Base-by-base conservation (phyloP, 1,140 invertebrate species). In the Doryteuthis pealeii region DNA sequence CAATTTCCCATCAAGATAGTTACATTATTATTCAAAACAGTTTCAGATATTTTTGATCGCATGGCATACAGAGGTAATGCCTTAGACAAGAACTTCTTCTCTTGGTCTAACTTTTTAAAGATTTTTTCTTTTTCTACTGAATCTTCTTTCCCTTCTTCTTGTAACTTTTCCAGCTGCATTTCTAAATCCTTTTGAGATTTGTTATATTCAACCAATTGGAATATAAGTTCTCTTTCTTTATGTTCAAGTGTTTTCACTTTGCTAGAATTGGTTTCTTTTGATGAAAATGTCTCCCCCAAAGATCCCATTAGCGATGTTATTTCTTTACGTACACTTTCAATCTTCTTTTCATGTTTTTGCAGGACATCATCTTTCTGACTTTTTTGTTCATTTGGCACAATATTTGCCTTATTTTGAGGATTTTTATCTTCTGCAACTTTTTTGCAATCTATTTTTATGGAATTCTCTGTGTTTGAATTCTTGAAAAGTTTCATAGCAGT, bases 1-100 rank as follows among this genome's bases (percentile, higher is more conserved):
- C 96, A 98, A 73, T 92, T 92, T 67, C 97, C 98, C 89, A 98
- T 95, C 74, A 99, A 94, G 77, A 99, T 97, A 2, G 77, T 80
- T 1, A 87, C 85, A 45, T 83, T 80, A 54, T 84, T 82, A 0
- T 80, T n/a, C 14, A 49, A 70, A 5, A 87, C 77, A 15, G 71
- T 75, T 1, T 78, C 74, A 1, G 85, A 26, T 22, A 87, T 82
- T 28, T 84, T 80, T 30, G 78, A 74, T 33, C 80, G 76, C 65
- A 77, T 76, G 2, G 85, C 84, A 74, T 86, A 87, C 58, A 87
- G 85, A 32, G 86, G 85, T 22, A 87, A 77, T 18, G 80, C 79
- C 14, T 66, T 68, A 28, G 67, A 68, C 14, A 86, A 74, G 43
- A 82, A 28, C 15, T 67, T 18, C 67, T 79, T 82, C 70, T 87